Base-by-base conservation (phyloP, 2,888 invertebrate genomes). In the Elmis aenea region DNA sequence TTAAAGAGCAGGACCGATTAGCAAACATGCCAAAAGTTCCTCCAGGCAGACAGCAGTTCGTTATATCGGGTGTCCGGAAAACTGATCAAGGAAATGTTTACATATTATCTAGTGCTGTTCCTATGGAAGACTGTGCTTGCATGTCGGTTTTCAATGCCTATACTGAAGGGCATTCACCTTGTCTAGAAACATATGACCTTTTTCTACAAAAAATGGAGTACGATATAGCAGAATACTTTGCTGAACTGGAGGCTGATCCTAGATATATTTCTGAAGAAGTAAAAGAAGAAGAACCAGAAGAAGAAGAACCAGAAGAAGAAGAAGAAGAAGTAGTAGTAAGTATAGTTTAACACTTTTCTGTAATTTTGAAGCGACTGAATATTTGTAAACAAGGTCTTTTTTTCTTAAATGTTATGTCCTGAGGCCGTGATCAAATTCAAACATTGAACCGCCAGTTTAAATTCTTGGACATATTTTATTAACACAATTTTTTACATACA, bases 31-130 rank as follows among this genome's bases (percentile, higher is more conserved):
- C 60, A 2, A 39, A 49, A 5, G 46, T 49, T 20, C 55, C 56
- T 3, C 33, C 39, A 8, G 58, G 60, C 6, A 45, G 59, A 22
- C 48, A 52, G 16, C 58, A 60, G 37, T 64, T 59, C 38, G 48
- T 49, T 10, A 58, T 63, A 26, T 20, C 38, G 5, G 67, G 66
- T n/a, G 62, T 65, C 2, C 55, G 50, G 18, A 51, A 53, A 31
- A 55, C 56, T 13, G 52, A 54, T 0, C 47, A 57, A n/a, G 61
- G 62, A 20, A 65, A 63, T 25, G 55, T 60, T 5, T 66, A 53
- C 38, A 50, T 64, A 12, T 14, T 64, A 5, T 45, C 52, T 2
- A 49, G 54, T 11, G 56, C 59, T 1, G 37, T 54, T 21, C 45
- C 50, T 9, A 46, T 48, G 4, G 42, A 54, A 11, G 55, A 57